These are phyloP conservation scores for Spialia ferax DNA, from an alignment of 2,888 invertebrate species.

Conservation along the genomic window DNA sequence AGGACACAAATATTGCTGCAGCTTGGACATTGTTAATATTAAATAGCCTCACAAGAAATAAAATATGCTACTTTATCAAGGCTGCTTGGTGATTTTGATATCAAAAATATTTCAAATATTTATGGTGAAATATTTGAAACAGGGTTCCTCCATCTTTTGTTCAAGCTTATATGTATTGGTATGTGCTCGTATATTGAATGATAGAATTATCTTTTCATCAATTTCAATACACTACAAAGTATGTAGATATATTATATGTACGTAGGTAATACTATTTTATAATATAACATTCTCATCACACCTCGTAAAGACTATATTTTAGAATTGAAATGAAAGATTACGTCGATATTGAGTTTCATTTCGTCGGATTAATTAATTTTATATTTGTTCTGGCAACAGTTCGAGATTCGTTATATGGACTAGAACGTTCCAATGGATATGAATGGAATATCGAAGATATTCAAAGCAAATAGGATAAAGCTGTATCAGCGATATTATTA, in stretches of 20 bases:
- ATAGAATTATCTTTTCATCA: no score
- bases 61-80: no score
- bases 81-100: no score
- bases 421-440: constrained; percentile 5
- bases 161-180: no score
- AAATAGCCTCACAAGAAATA: no score
- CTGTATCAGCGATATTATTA: constrained; percentile 4
- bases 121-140: no score
- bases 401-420: constrained; percentile 12
- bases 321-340: constrained; percentile 21
- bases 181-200: no score
- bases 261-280: no score
- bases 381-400: constrained; percentile 27
- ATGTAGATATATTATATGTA: no score
- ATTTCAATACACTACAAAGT: no score
- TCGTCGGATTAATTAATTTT: constrained; percentile 29
- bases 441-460: constrained; percentile 5
- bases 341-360: constrained; percentile 20
- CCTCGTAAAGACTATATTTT: constrained; percentile 2
- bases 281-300: not conserved
- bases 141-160: no score
- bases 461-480: constrained; percentile 7
- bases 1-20: not conserved
- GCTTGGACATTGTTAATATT: not conserved
- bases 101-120: no score